Evolutionary conservation across 2,113 vertebrate genomes (phyloP).

Genomic region (human): GRCh38 chr4:40473001-40473500

Average conservation of each 20-base stretch:
- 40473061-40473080: background rate
- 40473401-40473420: background rate
- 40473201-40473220: background rate
- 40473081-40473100: background rate
- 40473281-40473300: background rate
- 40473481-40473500: background rate
- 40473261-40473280: background rate
- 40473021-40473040: background rate
- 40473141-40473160: background rate
- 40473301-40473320: background rate
- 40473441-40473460: background rate
- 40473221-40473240: background rate
- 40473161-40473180: background rate
- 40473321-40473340: background rate
- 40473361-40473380: background rate
- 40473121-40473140: background rate
- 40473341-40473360: background rate
- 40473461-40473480: background rate
- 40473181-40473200: background rate
- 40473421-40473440: background rate
- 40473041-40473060: background rate
- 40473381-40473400: background rate
- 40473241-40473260: background rate
- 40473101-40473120: background rate
- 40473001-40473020: background rate